Base-by-base conservation (phyloP, 2,113 vertebrate genomes). In the Gorsachius goisagi region DNA sequence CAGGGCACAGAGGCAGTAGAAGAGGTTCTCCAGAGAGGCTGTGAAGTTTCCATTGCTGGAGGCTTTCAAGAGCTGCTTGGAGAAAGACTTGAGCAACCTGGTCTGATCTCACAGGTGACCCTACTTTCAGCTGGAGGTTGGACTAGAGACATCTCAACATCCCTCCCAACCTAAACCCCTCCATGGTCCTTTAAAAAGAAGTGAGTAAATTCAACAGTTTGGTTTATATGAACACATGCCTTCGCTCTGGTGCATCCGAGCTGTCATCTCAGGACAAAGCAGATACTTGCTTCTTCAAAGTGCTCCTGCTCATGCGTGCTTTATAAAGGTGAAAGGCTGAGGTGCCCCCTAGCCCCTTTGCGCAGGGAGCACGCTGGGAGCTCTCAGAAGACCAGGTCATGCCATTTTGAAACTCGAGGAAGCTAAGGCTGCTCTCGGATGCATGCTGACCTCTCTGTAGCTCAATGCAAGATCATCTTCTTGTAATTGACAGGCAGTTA, bases 331-430 rank as follows among this genome's bases (percentile, higher is more conserved):
- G 41, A 5, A 53, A 60, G 62, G 39, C 5, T 6, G 27, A 26
- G 22, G 39, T 73, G 22, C 4, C 33, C 39, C 11, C 9, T 0
- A 0, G n/a, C 27, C 15, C 19, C 32, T 52, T n/a, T 69, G 69
- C 3, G 1, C 12, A 15, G 32, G n/a, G 63, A 90, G n/a, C 21
- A 58, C 33, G 20, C 35, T 23, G 30, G 47, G 19, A 84, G 58
- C 24, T 75, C 59, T 78, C 50, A 53, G 62, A 53, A 58, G 66
- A 68, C 9, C 35, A 75, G 35, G 37, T 26, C 2, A 2, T 19
- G 21, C 32, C 41, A 53, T 86, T 90, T 59, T 67, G 47, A 90
- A 91, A 47, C 15, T 9, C 2, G 10, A 24, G 26, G 33, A 85
- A 85, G 33, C 44, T 89, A 53, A 50, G 64, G 49, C 53, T 91